Conservation (phyloP, 1,140 invertebrate species). For the Zaprionus nigranus region DNA sequence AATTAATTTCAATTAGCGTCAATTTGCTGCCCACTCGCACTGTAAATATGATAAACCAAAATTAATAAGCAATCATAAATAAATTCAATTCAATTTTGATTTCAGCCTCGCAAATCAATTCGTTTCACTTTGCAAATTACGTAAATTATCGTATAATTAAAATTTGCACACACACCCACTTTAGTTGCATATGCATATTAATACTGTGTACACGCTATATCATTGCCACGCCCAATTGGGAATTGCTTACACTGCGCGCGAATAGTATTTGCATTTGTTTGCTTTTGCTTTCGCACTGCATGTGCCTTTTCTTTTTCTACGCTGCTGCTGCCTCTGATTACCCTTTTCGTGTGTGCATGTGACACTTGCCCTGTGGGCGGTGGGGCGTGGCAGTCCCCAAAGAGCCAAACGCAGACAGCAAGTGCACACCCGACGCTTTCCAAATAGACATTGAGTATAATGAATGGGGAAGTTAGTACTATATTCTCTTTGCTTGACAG, state of each 20-base stretch:
- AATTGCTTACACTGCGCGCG: slow-evolving; percentile 10
- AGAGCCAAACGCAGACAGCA: not conserved
- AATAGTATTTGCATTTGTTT: slow-evolving; percentile 46
- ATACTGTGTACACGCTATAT: not conserved
- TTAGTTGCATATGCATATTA: no score
- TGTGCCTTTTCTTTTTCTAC: slow-evolving; percentile 8
- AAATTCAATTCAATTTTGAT: not conserved
- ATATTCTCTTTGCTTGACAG: slow-evolving; percentile 1
- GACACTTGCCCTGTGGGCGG: slow-evolving; percentile 13
- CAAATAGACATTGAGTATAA: slow-evolving; percentile 17
- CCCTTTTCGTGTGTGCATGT: slow-evolving; percentile 13
- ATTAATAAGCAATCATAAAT: slow-evolving; percentile 1
- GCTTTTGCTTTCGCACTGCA: slow-evolving; percentile 16
- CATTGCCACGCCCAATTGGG: slow-evolving; percentile 19
- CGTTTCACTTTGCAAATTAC: slow-evolving; percentile 1
- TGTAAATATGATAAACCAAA: slow-evolving; percentile 10
- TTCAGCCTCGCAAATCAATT: not conserved
- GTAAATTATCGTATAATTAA: slow-evolving; percentile 41
- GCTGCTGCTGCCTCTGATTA: slow-evolving; percentile 21
- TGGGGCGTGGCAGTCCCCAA: slow-evolving; percentile 19
- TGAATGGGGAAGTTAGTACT: slow-evolving; percentile 1
- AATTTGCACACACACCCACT: slow-evolving; percentile 16
- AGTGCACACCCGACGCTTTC: slow-evolving; percentile 3
- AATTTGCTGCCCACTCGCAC: slow-evolving; percentile 50
- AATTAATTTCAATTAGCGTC: slow-evolving; percentile 79